Evolutionary conservation across 92 coral and sea anemone species (phyloP).

Genomic region (Palythoa heliodiscus): DNA sequence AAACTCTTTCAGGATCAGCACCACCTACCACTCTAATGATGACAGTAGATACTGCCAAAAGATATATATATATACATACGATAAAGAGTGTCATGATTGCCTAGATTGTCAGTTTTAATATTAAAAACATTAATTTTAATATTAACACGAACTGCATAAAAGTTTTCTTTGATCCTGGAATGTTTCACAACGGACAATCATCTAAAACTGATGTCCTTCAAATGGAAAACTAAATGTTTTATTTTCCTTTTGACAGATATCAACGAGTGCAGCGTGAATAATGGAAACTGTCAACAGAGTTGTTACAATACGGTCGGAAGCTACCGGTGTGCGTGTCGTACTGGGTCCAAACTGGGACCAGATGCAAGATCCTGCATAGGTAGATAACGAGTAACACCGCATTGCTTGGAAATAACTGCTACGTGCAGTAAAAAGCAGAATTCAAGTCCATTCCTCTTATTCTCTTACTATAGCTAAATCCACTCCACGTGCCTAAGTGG

Average conservation of each 20-base stretch:
- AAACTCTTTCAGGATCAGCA: too few relatives aligned
- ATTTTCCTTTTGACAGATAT: constrained; percentile 58
- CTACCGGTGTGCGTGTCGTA: constrained; percentile 81
- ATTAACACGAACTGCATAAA: too few relatives aligned
- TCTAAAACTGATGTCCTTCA: background rate
- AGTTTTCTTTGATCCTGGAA: background rate
- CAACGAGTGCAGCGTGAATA: constrained; percentile 70
- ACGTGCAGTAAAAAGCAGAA: background rate
- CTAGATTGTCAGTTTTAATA: too few relatives aligned
- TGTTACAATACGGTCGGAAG: constrained; percentile 85
- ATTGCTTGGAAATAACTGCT: background rate
- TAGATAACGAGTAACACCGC: background rate
- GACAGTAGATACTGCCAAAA: too few relatives aligned
- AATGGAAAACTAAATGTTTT: background rate
- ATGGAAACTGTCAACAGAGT: constrained; percentile 85
- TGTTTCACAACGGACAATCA: background rate
- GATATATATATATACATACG: too few relatives aligned
- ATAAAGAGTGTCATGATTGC: too few relatives aligned
- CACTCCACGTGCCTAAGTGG: too few relatives aligned
- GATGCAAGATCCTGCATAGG: constrained; percentile 77
- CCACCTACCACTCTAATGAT: too few relatives aligned
- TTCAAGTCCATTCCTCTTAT: too few relatives aligned
- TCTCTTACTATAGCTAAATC: too few relatives aligned
- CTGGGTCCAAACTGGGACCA: constrained; percentile 64
- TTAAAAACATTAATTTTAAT: too few relatives aligned